phyloP scores from a whole-genome alignment of 2,797 vertebrate genomes.

The Fratercula arctica region DNA sequence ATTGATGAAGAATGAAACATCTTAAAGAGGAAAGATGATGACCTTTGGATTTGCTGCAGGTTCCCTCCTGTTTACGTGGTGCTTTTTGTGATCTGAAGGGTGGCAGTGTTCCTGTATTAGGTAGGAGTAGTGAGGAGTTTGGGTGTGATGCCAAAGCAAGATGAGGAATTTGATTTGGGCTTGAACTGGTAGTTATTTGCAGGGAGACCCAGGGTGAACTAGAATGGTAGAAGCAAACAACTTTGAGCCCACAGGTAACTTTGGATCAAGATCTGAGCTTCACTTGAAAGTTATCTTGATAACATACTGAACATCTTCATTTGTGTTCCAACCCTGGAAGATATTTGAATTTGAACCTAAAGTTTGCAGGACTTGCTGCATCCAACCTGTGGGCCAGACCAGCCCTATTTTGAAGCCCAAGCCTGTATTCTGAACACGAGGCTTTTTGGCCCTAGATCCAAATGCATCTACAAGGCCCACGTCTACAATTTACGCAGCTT shows the following conservation, averaged over 20 bases:
- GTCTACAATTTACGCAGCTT: not conserved
- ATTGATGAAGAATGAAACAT: not conserved
- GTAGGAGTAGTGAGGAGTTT: not conserved
- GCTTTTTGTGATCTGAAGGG: not conserved
- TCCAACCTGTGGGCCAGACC: not conserved
- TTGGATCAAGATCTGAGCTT: not conserved
- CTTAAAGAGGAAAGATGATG: not conserved
- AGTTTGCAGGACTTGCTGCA: not conserved
- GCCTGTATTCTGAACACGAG: not conserved
- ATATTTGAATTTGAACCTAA: not conserved
- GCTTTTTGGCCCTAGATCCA: not conserved
- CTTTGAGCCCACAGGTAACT: not conserved
- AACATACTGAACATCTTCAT: not conserved
- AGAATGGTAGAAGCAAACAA: not conserved
- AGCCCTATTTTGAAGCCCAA: not conserved
- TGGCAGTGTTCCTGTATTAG: not conserved
- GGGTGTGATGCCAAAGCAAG: not conserved
- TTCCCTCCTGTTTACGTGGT: not conserved
- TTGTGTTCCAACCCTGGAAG: not conserved
- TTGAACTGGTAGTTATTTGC: not conserved
- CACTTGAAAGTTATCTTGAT: not conserved
- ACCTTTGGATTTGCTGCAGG: not conserved
- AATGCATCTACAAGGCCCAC: no score
- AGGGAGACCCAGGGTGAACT: not conserved
- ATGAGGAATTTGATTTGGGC: not conserved